Percentiles rank a stretch among this genome's conserved stretches.
These are phyloP conservation scores for Lanistes nyassanus DNA, from an alignment of 1,140 invertebrate genomes.

Conservation along the genomic window DNA sequence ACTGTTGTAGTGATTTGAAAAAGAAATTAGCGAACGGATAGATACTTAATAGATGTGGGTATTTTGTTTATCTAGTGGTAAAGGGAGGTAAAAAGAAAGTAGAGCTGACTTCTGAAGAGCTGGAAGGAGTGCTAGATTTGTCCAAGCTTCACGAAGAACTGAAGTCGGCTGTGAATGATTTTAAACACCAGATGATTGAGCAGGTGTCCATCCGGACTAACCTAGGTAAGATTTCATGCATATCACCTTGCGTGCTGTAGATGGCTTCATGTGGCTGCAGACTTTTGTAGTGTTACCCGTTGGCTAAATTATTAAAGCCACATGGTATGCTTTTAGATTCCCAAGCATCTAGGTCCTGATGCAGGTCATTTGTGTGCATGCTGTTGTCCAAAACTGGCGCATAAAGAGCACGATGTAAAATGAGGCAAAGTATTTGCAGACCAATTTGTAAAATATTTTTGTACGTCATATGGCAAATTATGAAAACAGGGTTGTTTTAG, in stretches of 20 bases:
- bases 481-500: too few relatives aligned
- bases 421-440: neutral
- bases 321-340: constrained; percentile 9
- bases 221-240: constrained; percentile 68
- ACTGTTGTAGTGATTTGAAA: too few relatives aligned
- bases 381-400: too few relatives aligned
- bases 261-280: neutral
- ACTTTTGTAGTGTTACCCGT: neutral
- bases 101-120: constrained; percentile 75
- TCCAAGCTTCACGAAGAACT: constrained; percentile 77
- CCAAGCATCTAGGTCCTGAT: neutral
- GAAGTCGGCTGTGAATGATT: constrained; percentile 73
- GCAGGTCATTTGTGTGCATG: neutral
- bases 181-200: constrained; percentile 84
- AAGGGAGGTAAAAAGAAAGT: constrained; percentile 73
- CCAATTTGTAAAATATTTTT: neutral
- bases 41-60: too few relatives aligned
- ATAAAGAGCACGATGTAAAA: too few relatives aligned
- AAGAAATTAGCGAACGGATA: too few relatives aligned
- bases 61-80: constrained; percentile 29
- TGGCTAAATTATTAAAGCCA: neutral
- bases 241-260: neutral
- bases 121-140: constrained; percentile 78
- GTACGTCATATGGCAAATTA: too few relatives aligned
- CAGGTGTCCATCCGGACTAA: constrained; percentile 72